Evolutionary conservation across 1,140 invertebrate genomes (phyloP), one percentile per base, ranked within the genome.

Genomic region (Phenacoccus solenopsis): DNA sequence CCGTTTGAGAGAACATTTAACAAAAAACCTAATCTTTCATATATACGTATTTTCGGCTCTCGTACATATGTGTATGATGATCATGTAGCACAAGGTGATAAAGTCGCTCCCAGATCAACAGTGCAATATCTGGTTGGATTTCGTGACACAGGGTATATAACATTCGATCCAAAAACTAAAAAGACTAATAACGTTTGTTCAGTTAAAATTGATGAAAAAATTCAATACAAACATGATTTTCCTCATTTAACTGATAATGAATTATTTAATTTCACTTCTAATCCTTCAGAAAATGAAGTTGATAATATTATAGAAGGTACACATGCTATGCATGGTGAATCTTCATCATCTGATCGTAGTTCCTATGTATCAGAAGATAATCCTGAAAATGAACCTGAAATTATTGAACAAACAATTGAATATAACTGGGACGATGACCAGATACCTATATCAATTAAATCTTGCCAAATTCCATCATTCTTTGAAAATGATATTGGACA

Each of bases 1-100:
- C 76, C 77, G 12, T 74, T 67, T 35, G 76, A 78, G 70, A 74
- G 74, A 35, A 78, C 75, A 76, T 75, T 68, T 28, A 74, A 73
- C 0, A 73, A 67, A 28, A 75, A 76, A 70, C 74, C 75, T 0
- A 64, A 78, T 57, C 16, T 79, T 1, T 38, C 27, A 16, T 74
- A 74, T 21, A 38, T 79, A 24, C 72, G 73, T 70, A 72, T 78
- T 35, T 79, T 79, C 74, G 77, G 77, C 20, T 74, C 74, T 72
- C 28, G 68, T 25, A 76, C 73, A 13, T 77, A 68, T 28, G 67
- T 64, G 13, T 22, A 24, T 24, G 20, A 64, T 64, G 59, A 64
- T 24, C 22, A 20, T 22, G 1, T 64, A 5, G 3, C 21, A 4
- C 12, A 25, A 64, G 59, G 59, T 25, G 7, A 64, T 24, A 64